A percentile compares a stretch with the other conserved stretches of the same genome.
phyloP scores from a whole-genome alignment of 1,140 invertebrate genomes.

The Lordiphosa collinella region DNA sequence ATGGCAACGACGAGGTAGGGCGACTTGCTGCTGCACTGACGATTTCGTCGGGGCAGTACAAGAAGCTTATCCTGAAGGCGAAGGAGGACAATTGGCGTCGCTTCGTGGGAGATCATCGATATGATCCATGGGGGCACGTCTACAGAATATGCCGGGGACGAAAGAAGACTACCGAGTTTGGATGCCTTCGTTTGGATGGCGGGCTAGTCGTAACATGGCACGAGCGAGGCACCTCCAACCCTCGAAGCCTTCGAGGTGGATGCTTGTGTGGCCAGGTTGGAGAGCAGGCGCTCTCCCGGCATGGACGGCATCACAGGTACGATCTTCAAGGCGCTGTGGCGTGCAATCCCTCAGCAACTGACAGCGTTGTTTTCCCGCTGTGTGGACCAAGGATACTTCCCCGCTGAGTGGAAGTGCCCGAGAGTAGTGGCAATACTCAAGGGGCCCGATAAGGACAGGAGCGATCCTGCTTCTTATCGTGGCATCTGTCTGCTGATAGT shows the following conservation, averaged over 20 bases:
- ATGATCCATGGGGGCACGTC: slow-evolving; percentile 25
- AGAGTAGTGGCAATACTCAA: slow-evolving; percentile 10
- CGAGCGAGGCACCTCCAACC: slow-evolving; percentile 1
- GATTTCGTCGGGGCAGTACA: no score
- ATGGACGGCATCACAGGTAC: slow-evolving; percentile 19
- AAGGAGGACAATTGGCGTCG: slow-evolving; percentile 15
- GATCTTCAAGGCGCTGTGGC: slow-evolving; percentile 23
- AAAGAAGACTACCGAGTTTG: neutral
- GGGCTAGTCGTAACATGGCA: slow-evolving; percentile 12
- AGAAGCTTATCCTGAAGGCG: no score
- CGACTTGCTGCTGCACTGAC: neutral
- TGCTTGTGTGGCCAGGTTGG: slow-evolving; percentile 10
- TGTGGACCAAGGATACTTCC: slow-evolving; percentile 4
- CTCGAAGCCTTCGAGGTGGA: slow-evolving; percentile 6
- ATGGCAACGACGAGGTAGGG: no score
- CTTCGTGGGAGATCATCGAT: slow-evolving; percentile 18
- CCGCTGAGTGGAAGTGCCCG: slow-evolving; percentile 2
- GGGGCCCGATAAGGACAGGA: slow-evolving; percentile 9
- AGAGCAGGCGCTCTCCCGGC: slow-evolving; percentile 22
- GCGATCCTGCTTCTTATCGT: neutral
- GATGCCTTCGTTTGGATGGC: slow-evolving; percentile 13
- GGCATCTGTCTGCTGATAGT: neutral
- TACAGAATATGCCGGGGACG: slow-evolving; percentile 25
- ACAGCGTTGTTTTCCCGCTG: slow-evolving; percentile 13
- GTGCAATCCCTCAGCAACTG: slow-evolving; percentile 2